Evolutionary conservation across 1,140 invertebrate species (phyloP).

Genomic region (Nasonia giraulti): DNA sequence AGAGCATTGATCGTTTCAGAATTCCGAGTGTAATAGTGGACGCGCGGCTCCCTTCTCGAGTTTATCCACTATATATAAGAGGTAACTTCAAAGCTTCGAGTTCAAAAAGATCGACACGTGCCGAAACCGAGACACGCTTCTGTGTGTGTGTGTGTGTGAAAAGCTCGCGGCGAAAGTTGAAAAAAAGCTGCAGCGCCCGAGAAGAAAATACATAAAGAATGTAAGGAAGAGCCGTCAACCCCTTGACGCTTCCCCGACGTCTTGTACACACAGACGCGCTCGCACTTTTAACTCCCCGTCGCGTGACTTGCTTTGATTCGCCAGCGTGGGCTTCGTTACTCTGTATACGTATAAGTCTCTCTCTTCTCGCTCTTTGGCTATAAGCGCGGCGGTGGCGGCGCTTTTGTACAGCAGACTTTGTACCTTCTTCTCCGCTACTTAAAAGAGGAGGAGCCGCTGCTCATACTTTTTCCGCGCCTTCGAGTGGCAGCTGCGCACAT

Average conservation of each 20-base stretch:
- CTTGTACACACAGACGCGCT: neutral
- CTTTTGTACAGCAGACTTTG: slow-evolving; percentile 49
- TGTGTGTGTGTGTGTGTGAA: neutral
- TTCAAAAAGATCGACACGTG: neutral
- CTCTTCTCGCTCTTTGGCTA: neutral
- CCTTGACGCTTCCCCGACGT: slow-evolving; percentile 39
- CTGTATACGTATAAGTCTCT: neutral
- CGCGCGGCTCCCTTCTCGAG: neutral
- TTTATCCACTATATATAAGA: neutral
- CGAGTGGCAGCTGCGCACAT: neutral
- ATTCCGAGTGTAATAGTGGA: slow-evolving; percentile 64
- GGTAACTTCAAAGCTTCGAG: neutral
- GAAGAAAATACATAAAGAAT: neutral
- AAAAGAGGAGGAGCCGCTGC: slow-evolving; percentile 34
- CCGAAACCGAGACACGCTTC: neutral
- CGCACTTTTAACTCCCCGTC: slow-evolving; percentile 27
- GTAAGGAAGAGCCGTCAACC: slow-evolving; percentile 23
- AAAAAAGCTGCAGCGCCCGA: neutral
- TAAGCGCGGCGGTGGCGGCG: slow-evolving; percentile 15
- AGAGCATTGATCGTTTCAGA: slow-evolving; percentile 71
- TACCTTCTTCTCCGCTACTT: slow-evolving; percentile 49
- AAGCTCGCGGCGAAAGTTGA: slow-evolving; percentile 31
- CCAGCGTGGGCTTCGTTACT: slow-evolving; percentile 4
- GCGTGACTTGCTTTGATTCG: slow-evolving; percentile 43
- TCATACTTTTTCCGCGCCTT: neutral